Evolutionary conservation across 2,797 vertebrate genomes (phyloP).

Genomic region (Molothrus aeneus): DNA sequence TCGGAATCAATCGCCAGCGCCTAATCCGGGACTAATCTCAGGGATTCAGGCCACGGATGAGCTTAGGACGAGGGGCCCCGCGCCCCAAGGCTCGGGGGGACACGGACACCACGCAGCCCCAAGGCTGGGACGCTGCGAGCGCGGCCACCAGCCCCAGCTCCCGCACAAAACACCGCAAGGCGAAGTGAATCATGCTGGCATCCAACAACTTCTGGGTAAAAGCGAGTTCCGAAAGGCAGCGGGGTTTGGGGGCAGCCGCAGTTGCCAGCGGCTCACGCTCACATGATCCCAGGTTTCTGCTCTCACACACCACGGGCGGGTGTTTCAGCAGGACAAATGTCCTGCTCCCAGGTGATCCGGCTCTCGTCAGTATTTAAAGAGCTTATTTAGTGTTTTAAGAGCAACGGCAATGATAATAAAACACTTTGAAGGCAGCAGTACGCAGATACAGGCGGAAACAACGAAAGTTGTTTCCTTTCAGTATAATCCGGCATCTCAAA

Average conservation of each 20-base stretch:
- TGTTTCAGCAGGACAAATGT: background rate
- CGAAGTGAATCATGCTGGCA: rapidly evolving
- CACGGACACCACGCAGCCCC: rapidly evolving
- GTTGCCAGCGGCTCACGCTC: background rate
- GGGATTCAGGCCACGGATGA: constrained; percentile 40
- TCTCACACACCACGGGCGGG: background rate
- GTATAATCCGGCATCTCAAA: background rate
- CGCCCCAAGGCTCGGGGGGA: background rate
- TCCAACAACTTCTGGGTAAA: background rate
- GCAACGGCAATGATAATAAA: background rate
- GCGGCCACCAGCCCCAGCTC: rapidly evolving
- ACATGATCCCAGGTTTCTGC: background rate
- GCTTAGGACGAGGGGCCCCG: background rate
- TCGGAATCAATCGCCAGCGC: background rate
- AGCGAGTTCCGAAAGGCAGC: background rate
- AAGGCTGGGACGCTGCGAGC: rapidly evolving
- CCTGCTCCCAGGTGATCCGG: background rate
- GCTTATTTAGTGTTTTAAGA: background rate
- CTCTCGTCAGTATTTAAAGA: background rate
- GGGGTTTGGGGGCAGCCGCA: background rate
- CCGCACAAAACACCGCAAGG: rapidly evolving
- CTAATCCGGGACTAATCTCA: constrained; percentile 52
- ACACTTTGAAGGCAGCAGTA: background rate
- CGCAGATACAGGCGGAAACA: background rate
- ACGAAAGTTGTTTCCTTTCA: background rate